Evolutionary conservation across 2,113 vertebrate species (phyloP).

Genomic region (Morone saxatilis): DNA sequence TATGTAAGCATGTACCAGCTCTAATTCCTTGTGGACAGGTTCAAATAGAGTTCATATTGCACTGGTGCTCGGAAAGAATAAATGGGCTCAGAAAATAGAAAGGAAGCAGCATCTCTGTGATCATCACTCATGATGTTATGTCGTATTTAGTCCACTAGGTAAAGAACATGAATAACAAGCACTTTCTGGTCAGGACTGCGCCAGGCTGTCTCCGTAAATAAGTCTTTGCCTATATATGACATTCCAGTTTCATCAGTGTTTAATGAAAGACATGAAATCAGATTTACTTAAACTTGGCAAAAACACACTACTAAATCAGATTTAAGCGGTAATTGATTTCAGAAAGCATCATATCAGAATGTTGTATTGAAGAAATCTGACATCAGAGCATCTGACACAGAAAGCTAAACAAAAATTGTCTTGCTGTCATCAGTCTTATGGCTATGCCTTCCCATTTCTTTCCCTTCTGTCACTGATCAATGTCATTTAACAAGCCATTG

Average conservation of each 20-base stretch:
- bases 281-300: constrained; percentile 15
- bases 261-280: constrained; percentile 4
- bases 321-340: constrained; percentile 32
- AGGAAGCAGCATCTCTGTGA: constrained; percentile 30
- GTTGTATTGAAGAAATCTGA: neutral
- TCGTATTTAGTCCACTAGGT: constrained; percentile 19
- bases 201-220: constrained; percentile 12
- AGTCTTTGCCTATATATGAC: neutral
- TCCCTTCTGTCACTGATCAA: neutral
- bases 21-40: constrained; percentile 32
- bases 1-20: constrained; percentile 5
- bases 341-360: constrained; percentile 21
- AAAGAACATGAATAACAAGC: constrained; percentile 21
- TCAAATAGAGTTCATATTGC: constrained; percentile 69
- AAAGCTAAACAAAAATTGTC: neutral
- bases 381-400: constrained; percentile 5
- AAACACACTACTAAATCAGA: constrained; percentile 19
- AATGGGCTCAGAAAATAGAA: constrained; percentile 46
- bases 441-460: neutral
- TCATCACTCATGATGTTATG: constrained; percentile 38
- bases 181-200: constrained; percentile 3
- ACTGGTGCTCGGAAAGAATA: constrained; percentile 15
- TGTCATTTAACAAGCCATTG: constrained; percentile 20
- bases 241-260: constrained; percentile 24
- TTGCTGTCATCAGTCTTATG: neutral